A percentile compares a stretch with the other conserved stretches of the same genome.
phyloP scores from a whole-genome alignment of 1,140 invertebrate species.

The Cydia fagiglandana region DNA sequence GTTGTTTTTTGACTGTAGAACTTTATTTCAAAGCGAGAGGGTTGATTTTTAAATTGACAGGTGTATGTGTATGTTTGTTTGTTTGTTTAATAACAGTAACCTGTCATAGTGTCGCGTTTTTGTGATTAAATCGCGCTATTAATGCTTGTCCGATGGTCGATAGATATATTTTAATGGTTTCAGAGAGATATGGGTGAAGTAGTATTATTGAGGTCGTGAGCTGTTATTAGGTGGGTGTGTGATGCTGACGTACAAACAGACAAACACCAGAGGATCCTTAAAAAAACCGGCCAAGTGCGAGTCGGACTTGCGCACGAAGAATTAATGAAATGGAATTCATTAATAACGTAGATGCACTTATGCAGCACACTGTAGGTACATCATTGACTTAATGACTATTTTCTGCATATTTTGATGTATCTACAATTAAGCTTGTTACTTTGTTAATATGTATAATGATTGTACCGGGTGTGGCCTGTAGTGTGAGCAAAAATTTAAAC shows the following conservation, averaged over 20 bases:
- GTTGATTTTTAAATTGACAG: neutral
- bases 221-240: neutral
- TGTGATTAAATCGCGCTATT: constrained; percentile 28
- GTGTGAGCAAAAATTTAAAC: no score
- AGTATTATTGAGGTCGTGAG: neutral
- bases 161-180: constrained; percentile 14
- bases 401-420: no score
- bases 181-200: constrained; percentile 16
- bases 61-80: constrained; percentile 1
- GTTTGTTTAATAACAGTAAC: constrained; percentile 33
- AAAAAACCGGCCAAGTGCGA: no score
- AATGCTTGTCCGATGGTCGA: constrained; percentile 22
- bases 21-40: neutral
- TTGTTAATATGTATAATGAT: no score
- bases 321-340: no score
- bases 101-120: constrained; percentile 33
- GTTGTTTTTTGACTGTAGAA: neutral
- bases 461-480: no score
- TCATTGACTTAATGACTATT: no score
- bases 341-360: no score
- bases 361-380: no score
- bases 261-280: neutral
- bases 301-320: no score
- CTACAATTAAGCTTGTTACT: no score
- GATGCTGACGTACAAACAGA: neutral